Evolutionary conservation across 2,113 vertebrate species (phyloP).

Genomic region (Cynocephalus volans): DNA sequence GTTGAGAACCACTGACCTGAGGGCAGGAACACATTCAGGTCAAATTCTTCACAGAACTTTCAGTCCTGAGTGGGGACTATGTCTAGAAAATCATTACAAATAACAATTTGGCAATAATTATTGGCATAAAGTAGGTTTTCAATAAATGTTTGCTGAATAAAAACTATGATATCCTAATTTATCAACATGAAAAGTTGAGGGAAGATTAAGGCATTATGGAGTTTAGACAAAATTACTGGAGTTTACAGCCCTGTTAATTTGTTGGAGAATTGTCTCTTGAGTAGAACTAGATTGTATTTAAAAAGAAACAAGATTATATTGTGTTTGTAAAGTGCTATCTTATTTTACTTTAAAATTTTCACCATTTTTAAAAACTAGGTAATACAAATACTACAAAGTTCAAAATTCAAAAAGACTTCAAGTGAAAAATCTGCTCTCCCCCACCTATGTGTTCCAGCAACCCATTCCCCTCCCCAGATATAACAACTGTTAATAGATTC

Average conservation of each 20-base stretch:
- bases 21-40: slow-evolving; percentile 83
- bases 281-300: slow-evolving; percentile 39
- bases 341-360: slow-evolving; percentile 51
- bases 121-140: slow-evolving; percentile 66
- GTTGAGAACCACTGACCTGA: slow-evolving; percentile 79
- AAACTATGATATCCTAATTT: slow-evolving; percentile 63
- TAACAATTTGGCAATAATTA: slow-evolving; percentile 84
- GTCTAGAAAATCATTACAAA: slow-evolving; percentile 85
- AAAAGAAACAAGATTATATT: background rate
- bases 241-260: background rate
- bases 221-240: background rate
- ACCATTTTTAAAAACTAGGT: slow-evolving; percentile 10
- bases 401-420: slow-evolving; percentile 42
- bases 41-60: slow-evolving; percentile 85
- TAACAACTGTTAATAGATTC: background rate
- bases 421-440: background rate
- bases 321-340: background rate
- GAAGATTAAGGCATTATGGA: slow-evolving; percentile 45
- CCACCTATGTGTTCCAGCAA: background rate
- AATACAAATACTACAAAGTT: background rate
- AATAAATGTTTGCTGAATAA: slow-evolving; percentile 73
- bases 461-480: background rate
- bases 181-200: slow-evolving; percentile 63
- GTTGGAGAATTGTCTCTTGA: slow-evolving; percentile 17
- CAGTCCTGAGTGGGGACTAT: slow-evolving; percentile 82